Conservation (phyloP, 2,113 vertebrate genomes). For the Platichthys flesus region DNA sequence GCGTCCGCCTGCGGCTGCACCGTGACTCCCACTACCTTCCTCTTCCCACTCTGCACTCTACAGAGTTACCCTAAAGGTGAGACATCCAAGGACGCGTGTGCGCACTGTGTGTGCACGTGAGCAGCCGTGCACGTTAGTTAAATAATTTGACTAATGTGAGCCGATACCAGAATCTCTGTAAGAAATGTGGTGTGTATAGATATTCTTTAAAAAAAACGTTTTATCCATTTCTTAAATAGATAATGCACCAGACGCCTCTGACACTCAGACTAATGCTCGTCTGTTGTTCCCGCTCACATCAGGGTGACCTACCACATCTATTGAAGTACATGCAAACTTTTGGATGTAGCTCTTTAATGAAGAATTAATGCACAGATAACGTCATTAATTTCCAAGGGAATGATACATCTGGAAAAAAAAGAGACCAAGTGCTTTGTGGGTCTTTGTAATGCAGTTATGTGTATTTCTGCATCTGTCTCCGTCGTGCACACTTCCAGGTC, state of each 20-base stretch:
- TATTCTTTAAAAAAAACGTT: not conserved
- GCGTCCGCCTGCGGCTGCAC: slow-evolving; percentile 51
- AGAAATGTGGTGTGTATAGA: not conserved
- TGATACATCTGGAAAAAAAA: slow-evolving; percentile 5
- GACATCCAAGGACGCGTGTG: slow-evolving; percentile 49
- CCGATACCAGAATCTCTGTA: not conserved
- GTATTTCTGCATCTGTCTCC: not conserved
- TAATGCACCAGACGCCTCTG: not conserved
- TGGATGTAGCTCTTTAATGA: not conserved
- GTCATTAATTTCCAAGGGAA: not conserved
- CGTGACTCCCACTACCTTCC: slow-evolving; percentile 56
- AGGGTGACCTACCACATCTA: not conserved
- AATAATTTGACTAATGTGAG: not conserved
- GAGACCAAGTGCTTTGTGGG: not conserved
- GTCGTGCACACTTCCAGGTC: slow-evolving; percentile 28
- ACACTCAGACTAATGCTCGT: no score
- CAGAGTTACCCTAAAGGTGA: slow-evolving; percentile 61
- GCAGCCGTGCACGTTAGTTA: not conserved
- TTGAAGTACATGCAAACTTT: slow-evolving; percentile 11
- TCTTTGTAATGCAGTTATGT: slow-evolving; percentile 8
- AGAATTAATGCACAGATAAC: slow-evolving; percentile 1
- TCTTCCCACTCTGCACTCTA: slow-evolving; percentile 26
- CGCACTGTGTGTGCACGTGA: not conserved
- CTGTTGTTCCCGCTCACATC: not conserved
- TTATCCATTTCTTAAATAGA: not conserved